Evolutionary conservation across 2,888 invertebrate species (phyloP).

Genomic region (Pseudococcus longispinus): DNA sequence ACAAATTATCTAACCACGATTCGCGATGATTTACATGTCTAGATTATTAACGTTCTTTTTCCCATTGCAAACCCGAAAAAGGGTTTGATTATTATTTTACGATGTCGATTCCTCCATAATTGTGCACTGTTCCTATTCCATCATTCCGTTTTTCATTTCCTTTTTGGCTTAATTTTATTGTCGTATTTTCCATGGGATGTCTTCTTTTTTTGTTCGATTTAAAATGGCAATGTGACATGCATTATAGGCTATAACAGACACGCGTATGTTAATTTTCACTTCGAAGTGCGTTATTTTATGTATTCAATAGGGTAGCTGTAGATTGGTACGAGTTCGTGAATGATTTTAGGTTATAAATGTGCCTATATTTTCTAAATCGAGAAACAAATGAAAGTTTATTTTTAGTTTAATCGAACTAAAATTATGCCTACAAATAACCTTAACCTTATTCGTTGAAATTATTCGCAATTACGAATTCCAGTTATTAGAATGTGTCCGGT

Average conservation of each 20-base stretch:
- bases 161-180: background rate
- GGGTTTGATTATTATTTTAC: background rate
- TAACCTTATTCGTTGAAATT: background rate
- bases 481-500: background rate
- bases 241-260: background rate
- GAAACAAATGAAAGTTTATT: background rate
- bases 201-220: background rate
- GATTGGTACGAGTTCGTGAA: background rate
- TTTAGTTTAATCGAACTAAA: background rate
- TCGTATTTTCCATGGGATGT: background rate
- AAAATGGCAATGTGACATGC: background rate
- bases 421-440: background rate
- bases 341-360: background rate
- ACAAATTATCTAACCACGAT: background rate
- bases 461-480: background rate
- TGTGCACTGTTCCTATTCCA: background rate
- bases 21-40: background rate
- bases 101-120: background rate
- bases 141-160: background rate
- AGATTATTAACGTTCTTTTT: background rate
- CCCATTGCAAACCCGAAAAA: background rate
- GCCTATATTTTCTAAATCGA: background rate
- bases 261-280: background rate
- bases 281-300: background rate
- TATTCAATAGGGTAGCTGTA: background rate